These are phyloP conservation scores for Galeruca laticollis DNA, from an alignment of 2,888 invertebrate genomes.

Conservation along the genomic window DNA sequence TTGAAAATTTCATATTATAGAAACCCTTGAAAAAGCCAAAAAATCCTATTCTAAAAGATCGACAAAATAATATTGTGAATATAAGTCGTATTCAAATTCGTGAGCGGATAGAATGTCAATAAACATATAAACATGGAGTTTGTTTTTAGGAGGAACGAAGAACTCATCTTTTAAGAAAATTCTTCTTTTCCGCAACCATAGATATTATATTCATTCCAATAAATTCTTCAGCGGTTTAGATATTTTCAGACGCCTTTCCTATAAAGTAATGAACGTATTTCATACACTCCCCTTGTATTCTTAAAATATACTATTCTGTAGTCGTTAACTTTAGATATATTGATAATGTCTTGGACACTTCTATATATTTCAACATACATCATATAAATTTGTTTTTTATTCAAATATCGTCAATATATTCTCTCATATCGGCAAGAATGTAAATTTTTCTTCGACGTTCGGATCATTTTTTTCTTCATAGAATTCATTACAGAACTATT, in stretches of 20 bases:
- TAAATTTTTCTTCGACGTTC: conserved; percentile 30
- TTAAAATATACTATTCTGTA: conserved; percentile 71
- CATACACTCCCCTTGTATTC: conserved; percentile 69
- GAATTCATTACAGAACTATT: conserved; percentile 24
- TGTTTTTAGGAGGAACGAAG: conserved; percentile 70
- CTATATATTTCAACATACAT: conserved; percentile 71
- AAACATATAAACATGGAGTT: conserved; percentile 70
- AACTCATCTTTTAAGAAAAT: conserved; percentile 62
- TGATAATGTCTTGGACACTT: conserved; percentile 67
- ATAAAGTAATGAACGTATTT: conserved; percentile 76
- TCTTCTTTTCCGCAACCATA: conserved; percentile 55
- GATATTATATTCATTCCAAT: conserved; percentile 66
- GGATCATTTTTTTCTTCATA: conserved; percentile 26
- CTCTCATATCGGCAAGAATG: conserved; percentile 67
- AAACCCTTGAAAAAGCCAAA: no score
- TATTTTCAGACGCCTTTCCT: conserved; percentile 70
- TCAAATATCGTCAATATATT: conserved; percentile 61
- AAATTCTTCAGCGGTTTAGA: conserved; percentile 60
- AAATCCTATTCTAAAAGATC: conserved; percentile 77
- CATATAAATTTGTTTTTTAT: conserved; percentile 61
- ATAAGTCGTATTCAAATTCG: conserved; percentile 75
- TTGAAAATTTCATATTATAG: no score
- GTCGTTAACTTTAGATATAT: conserved; percentile 73
- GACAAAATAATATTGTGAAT: conserved; percentile 76
- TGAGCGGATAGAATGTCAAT: conserved; percentile 79